phyloP scores from a whole-genome alignment of 2,888 invertebrate species.

The Chymomyza amoena region DNA sequence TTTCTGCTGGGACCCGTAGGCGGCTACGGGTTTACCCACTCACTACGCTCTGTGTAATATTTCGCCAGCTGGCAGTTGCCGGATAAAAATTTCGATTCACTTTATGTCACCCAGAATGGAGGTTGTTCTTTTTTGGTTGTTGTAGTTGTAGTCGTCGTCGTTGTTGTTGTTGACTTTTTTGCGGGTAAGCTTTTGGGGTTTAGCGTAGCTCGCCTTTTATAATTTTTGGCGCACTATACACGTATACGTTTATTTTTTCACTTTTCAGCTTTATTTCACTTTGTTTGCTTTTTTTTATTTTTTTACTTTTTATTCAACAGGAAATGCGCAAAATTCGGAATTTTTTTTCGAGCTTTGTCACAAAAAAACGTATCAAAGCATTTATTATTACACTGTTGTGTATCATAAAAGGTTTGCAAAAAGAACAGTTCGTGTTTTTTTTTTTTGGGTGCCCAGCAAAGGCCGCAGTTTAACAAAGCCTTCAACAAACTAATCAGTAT shows the following conservation, averaged over 20 bases:
- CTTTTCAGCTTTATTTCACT: slow-evolving; percentile 6
- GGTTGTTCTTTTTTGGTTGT: slow-evolving; percentile 19
- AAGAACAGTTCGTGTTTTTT: background rate
- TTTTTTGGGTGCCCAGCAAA: background rate
- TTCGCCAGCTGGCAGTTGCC: background rate
- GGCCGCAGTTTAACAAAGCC: background rate
- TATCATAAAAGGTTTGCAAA: background rate
- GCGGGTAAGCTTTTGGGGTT: slow-evolving; percentile 29
- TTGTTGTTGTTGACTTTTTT: slow-evolving; percentile 19
- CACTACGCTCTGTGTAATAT: background rate
- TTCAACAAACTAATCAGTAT: background rate
- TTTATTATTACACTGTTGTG: slow-evolving; percentile 36
- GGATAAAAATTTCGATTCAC: slow-evolving; percentile 27
- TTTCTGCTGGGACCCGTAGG: background rate
- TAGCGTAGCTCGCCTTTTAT: slow-evolving; percentile 13
- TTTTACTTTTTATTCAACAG: slow-evolving; percentile 5
- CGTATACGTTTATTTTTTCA: slow-evolving; percentile 1
- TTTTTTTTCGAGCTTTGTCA: slow-evolving; percentile 31
- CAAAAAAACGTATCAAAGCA: slow-evolving; percentile 29
- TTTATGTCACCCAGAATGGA: slow-evolving; percentile 26
- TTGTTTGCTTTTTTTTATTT: slow-evolving; percentile 11
- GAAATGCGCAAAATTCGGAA: slow-evolving; percentile 33
- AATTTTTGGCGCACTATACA: background rate
- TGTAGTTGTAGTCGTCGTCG: slow-evolving; percentile 23
- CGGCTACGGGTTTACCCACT: background rate